Conservation (phyloP, 2,113 vertebrate species). For the Polypterus bichir region DNA sequence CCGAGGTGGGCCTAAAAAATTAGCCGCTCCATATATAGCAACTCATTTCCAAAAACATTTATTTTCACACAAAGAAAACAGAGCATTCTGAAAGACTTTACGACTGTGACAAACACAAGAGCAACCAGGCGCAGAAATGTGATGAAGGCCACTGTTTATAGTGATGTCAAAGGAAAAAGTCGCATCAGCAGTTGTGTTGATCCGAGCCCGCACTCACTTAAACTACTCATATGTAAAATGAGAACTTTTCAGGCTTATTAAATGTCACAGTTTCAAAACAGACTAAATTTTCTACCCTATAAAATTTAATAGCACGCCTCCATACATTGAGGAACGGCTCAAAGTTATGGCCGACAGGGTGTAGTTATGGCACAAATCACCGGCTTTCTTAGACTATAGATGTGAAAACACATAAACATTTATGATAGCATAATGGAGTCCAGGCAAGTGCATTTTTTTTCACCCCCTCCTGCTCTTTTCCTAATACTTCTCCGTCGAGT, state of each 20-base stretch:
- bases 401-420: constrained; percentile 46
- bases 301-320: constrained; percentile 48
- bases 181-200: constrained; percentile 32
- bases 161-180: constrained; percentile 21
- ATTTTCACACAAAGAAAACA: too few species aligned
- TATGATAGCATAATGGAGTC: constrained; percentile 32
- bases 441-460: constrained; percentile 24
- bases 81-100: too few species aligned
- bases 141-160: not conserved
- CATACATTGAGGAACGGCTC: constrained; percentile 17
- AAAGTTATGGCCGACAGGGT: constrained; percentile 26
- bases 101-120: not conserved
- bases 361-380: constrained; percentile 24
- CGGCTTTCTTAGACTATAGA: constrained; percentile 18
- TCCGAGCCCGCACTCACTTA: constrained; percentile 26
- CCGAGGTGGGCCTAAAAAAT: too few species aligned
- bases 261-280: constrained; percentile 31
- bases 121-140: not conserved
- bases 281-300: constrained; percentile 48
- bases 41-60: too few species aligned
- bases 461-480: constrained; percentile 14
- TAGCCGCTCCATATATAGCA: too few species aligned
- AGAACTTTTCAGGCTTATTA: constrained; percentile 33
- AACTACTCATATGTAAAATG: constrained; percentile 47
- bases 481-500: constrained; percentile 28